A percentile compares a stretch with the other conserved stretches of the same genome.
Evolutionary conservation across 2,888 invertebrate genomes (phyloP).

Genomic region (Megamerina dolium): DNA sequence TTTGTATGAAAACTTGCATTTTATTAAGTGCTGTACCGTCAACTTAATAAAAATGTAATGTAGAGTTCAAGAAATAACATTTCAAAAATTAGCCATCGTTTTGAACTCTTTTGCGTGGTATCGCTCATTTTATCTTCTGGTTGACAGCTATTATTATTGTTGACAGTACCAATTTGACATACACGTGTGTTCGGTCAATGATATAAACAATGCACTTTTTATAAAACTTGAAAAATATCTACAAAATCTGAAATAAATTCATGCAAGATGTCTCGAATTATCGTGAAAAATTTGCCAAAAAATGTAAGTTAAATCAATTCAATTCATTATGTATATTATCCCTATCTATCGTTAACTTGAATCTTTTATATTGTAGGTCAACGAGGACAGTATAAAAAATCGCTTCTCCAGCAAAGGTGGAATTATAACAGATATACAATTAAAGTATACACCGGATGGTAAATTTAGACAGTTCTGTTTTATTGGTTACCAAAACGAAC

Average conservation of each 20-base stretch:
- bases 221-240: background rate
- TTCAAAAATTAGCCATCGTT: no score
- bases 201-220: constrained; percentile 19
- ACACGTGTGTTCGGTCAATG: constrained; percentile 12
- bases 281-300: constrained; percentile 86
- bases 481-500: constrained; percentile 78
- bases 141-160: no score
- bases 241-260: background rate
- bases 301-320: constrained; percentile 55
- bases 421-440: constrained; percentile 87
- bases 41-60: no score
- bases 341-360: background rate
- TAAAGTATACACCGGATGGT: constrained; percentile 87
- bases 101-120: no score
- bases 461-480: constrained; percentile 91
- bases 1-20: no score
- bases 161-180: constrained; percentile 6
- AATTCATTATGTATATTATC: background rate
- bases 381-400: constrained; percentile 67
- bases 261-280: constrained; percentile 62
- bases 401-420: constrained; percentile 74
- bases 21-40: no score
- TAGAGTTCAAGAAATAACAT: no score
- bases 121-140: no score
- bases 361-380: constrained; percentile 55